Percentiles rank a stretch among this genome's conserved stretches.
Evolutionary conservation across 2,888 invertebrate species (phyloP).

Genomic region (Apodemia arnacis): DNA sequence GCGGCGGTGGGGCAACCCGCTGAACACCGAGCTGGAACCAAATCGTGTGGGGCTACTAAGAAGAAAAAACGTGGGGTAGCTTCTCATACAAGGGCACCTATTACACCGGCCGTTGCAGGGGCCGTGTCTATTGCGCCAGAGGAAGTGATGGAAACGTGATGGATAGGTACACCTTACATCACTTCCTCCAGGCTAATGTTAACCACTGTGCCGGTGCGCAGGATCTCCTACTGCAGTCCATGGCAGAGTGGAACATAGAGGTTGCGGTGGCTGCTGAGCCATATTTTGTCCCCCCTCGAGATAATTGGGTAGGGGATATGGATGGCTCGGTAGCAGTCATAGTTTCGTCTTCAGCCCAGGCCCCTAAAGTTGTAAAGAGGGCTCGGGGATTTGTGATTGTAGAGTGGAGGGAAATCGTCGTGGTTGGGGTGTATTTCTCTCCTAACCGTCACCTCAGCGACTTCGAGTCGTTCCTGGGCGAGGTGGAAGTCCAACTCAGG

Average conservation of each 20-base stretch:
- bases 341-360: background rate
- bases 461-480: conserved; percentile 24
- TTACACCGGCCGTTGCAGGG: background rate
- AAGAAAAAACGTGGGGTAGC: background rate
- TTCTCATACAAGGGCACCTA: too few relatives aligned
- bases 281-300: background rate
- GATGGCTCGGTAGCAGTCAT: too few relatives aligned
- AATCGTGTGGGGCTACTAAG: background rate
- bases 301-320: background rate
- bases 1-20: conserved; percentile 26
- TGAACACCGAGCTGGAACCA: conserved; percentile 26
- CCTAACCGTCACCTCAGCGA: conserved; percentile 53
- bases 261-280: background rate
- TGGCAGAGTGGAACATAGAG: background rate
- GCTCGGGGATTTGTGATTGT: conserved; percentile 27
- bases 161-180: background rate
- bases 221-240: background rate
- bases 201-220: background rate
- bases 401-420: conserved; percentile 8
- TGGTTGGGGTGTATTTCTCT: conserved; percentile 71
- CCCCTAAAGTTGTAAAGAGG: background rate
- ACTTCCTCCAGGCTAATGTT: background rate
- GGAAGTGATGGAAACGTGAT: background rate
- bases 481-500: background rate
- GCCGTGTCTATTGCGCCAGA: background rate